Evolutionary conservation across 92 coral and sea anemone genomes (phyloP).

Genomic region (Phymanthus crucifer): DNA sequence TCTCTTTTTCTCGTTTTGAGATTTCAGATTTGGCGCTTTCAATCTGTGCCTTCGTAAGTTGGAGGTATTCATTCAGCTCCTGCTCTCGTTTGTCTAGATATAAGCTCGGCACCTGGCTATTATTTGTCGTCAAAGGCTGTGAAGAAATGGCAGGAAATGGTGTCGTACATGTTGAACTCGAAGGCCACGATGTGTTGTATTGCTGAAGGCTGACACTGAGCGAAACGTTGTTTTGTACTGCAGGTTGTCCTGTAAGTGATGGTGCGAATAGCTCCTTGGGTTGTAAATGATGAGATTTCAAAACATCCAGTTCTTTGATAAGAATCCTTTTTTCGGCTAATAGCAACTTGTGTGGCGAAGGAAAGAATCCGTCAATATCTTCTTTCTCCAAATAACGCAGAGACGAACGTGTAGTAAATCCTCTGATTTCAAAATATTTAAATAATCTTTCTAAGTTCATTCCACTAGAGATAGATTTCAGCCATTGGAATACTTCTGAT

Average conservation of each 20-base stretch:
- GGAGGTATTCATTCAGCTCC: conserved; percentile 20
- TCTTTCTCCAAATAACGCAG: not conserved
- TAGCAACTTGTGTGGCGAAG: conserved; percentile 15
- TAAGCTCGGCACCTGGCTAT: not conserved
- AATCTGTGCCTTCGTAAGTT: conserved; percentile 26
- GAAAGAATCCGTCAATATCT: conserved; percentile 17
- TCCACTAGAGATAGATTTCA: conserved; percentile 2
- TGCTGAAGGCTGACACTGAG: conserved; percentile 12
- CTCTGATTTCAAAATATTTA: conserved; percentile 8
- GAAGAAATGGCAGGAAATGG: not conserved
- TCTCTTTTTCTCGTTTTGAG: conserved; percentile 8
- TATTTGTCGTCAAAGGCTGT: too few relatives aligned
- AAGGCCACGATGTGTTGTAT: not conserved
- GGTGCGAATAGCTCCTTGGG: conserved; percentile 5
- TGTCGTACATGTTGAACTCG: not conserved
- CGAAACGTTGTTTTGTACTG: conserved; percentile 1
- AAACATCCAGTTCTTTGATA: not conserved
- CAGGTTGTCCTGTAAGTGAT: conserved; percentile 4
- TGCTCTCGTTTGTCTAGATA: conserved; percentile 9
- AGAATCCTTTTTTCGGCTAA: conserved; percentile 22
- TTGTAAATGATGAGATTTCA: conserved; percentile 9
- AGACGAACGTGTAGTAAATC: conserved; percentile 9
- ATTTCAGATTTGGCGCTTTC: conserved; percentile 30
- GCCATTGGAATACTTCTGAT: not conserved
- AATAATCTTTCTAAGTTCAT: not conserved